These are phyloP conservation scores for Ephestia elutella DNA, from an alignment of 1,140 invertebrate species.

Conservation along the genomic window DNA sequence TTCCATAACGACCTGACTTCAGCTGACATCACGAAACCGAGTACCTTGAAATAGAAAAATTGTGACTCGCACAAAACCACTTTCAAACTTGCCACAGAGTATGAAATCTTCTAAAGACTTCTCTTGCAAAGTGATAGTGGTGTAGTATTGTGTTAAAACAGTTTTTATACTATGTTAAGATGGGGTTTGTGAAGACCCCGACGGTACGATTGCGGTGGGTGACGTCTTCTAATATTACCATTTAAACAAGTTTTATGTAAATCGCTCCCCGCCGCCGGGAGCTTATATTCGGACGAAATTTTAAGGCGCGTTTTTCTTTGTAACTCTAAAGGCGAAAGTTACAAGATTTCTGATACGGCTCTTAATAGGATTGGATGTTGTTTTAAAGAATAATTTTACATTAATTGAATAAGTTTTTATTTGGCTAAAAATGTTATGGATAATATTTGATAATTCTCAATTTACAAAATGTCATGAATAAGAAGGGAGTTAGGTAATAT, in stretches of 20 bases:
- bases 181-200: slow-evolving; percentile 47
- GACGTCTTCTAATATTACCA: slow-evolving; percentile 67
- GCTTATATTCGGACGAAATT: slow-evolving; percentile 60
- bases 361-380: slow-evolving; percentile 60
- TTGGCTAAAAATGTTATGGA: neutral
- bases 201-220: slow-evolving; percentile 47
- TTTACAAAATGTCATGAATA: no score
- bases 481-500: no score
- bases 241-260: slow-evolving; percentile 75
- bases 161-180: slow-evolving; percentile 27
- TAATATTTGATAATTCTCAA: neutral
- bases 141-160: neutral
- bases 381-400: slow-evolving; percentile 47
- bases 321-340: slow-evolving; percentile 61
- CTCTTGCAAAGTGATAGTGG: slow-evolving; percentile 7
- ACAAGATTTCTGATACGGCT: slow-evolving; percentile 52
- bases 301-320: slow-evolving; percentile 58
- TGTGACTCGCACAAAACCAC: slow-evolving; percentile 30
- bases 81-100: slow-evolving; percentile 26
- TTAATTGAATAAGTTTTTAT: slow-evolving; percentile 54
- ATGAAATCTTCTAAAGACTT: slow-evolving; percentile 13
- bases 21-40: slow-evolving; percentile 31
- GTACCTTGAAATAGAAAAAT: slow-evolving; percentile 45
- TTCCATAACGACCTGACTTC: slow-evolving; percentile 9
- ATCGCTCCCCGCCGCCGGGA: slow-evolving; percentile 50